Conservation (phyloP, 2,113 vertebrate genomes). For the Cinclus cinclus region DNA sequence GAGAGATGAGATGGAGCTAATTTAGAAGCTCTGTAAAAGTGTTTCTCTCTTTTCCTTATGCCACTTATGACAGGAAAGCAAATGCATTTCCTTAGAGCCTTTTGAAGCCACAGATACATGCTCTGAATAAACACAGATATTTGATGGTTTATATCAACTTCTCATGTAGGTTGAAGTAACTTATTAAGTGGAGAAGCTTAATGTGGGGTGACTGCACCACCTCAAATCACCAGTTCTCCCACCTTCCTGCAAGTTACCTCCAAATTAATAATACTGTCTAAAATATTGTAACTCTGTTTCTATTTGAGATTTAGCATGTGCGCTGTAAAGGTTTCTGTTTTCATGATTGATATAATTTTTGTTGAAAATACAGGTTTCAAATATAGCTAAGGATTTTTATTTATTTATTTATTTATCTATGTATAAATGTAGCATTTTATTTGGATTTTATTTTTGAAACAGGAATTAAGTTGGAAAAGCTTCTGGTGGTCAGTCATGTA, state of each 20-base stretch:
- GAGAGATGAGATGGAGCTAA: conserved; percentile 9
- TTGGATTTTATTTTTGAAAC: neutral
- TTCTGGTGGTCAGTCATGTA: neutral
- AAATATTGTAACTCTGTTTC: neutral
- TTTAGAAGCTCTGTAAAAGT: conserved; percentile 18
- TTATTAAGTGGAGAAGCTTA: neutral
- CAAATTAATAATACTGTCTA: neutral
- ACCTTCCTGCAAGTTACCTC: fast-evolving
- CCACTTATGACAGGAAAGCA: neutral
- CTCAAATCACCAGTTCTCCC: neutral
- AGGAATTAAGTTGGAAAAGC: neutral
- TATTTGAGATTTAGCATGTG: neutral
- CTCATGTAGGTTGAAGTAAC: neutral
- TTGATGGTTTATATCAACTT: neutral
- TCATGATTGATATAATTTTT: neutral
- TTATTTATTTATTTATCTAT: neutral
- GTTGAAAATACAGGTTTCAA: neutral
- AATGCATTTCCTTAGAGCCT: neutral
- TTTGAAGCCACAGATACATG: neutral
- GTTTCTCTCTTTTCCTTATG: neutral
- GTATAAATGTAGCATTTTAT: neutral
- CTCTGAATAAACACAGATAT: neutral
- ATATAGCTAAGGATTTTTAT: neutral
- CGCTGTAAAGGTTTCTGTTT: neutral
- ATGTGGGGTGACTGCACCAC: neutral